A percentile compares a stretch with the other conserved stretches of the same genome.
Evolutionary conservation across 2,113 vertebrate genomes (phyloP).

Genomic region (Dicentrarchus labrax): DNA sequence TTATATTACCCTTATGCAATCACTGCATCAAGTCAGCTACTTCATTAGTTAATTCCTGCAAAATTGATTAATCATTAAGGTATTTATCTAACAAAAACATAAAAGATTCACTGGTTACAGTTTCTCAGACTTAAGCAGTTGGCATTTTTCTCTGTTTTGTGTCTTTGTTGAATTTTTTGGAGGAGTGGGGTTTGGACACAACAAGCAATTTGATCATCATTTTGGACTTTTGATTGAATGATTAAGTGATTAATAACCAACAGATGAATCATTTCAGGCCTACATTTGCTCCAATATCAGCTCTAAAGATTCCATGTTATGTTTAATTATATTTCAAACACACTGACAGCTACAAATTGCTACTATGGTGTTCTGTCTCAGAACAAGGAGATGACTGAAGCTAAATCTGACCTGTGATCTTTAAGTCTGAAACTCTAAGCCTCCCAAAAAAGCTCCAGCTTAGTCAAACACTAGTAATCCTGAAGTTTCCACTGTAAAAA

Average conservation of each 20-base stretch:
- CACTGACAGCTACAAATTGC: neutral
- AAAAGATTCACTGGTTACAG: neutral
- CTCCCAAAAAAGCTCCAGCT: conserved; percentile 32
- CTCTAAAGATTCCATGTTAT: neutral
- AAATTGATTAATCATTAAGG: neutral
- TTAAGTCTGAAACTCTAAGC: conserved; percentile 42
- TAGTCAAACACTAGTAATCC: conserved; percentile 55
- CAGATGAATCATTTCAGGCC: neutral
- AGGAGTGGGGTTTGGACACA: neutral
- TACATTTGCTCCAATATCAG: neutral
- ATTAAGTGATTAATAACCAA: neutral
- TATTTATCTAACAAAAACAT: neutral
- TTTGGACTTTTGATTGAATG: neutral
- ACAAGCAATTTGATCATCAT: neutral
- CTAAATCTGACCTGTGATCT: conserved; percentile 17
- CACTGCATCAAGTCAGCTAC: neutral
- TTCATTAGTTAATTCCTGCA: no score
- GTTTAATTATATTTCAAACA: neutral
- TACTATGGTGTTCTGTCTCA: neutral
- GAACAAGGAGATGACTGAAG: conserved; percentile 4
- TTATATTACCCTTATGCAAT: neutral
- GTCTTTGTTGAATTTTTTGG: neutral
- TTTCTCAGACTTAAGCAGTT: neutral
- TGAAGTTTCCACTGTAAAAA: conserved; percentile 75
- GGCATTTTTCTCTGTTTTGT: neutral